Evolutionary conservation across 2,888 invertebrate species (phyloP), one percentile per base, ranked within the genome.

Genomic region (Drosophila paracracens): DNA sequence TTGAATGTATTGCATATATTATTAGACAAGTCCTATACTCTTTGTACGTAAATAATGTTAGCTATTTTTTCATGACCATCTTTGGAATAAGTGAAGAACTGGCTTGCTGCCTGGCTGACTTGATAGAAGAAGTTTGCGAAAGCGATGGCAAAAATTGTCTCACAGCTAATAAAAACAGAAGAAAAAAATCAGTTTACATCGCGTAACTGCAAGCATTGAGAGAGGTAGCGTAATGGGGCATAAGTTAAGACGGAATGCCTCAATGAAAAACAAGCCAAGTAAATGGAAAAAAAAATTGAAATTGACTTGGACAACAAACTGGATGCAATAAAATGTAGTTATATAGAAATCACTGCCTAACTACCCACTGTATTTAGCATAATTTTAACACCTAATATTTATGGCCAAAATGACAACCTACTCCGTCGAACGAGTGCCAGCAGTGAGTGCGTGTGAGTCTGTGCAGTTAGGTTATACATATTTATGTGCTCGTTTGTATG

Each of bases 361-460:
- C 82, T 81, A 74, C 82, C 80, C 83, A 82, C 85, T 65, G 72
- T 79, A 71, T 74, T 74, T 61, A 79, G 85, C 82, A 82, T 85
- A 82, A 74, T 85, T 82, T 73, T 79, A 82, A 85, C 79, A 75
- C 82, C 72, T 79, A 67, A 79, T 82, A 85, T 79, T 82, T 85
- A 73, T 70, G 72, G 70, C 85, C 79, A 73, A 71, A 74, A 85
- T 73, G 72, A 63, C 76, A 80, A 70, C 83, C 81, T 66, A 80
- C 77, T 76, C 64, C 35, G 57, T 68, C 40, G 64, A 57, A 40
- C 53, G 66, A 62, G 61, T 68, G 68, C 70, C 58, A 61, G 56
- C 54, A 61, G 36, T 61, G 56, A 67, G 60, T 74, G 58, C 36
- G 48, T 36, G 27, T 64, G 48, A 50, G 57, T 54, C 57, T 64